phyloP scores from a whole-genome alignment of 2,888 invertebrate genomes.

The Xestia sexstrigata region DNA sequence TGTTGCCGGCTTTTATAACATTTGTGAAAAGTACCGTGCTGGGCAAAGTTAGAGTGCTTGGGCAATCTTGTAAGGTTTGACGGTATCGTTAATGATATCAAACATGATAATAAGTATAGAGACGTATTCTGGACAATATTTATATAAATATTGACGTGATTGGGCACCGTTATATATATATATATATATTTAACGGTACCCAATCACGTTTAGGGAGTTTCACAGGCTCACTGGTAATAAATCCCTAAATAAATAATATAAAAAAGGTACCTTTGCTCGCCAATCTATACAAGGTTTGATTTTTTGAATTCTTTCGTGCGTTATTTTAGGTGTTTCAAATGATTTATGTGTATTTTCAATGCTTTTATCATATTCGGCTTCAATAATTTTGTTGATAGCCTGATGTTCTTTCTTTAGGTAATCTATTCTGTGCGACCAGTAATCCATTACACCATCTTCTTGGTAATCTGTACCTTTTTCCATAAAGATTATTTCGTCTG shows the following conservation, averaged over 20 bases:
- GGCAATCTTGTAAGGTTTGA: too few relatives aligned
- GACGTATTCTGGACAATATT: too few relatives aligned
- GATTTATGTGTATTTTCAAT: constrained; percentile 78
- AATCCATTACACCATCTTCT: constrained; percentile 77
- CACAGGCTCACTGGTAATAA: not conserved
- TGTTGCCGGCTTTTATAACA: too few relatives aligned
- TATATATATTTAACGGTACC: too few relatives aligned
- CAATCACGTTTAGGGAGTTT: not conserved
- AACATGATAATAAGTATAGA: too few relatives aligned
- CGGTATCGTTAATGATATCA: too few relatives aligned
- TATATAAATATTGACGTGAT: too few relatives aligned
- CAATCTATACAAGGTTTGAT: constrained; percentile 84
- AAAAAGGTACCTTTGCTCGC: constrained; percentile 79
- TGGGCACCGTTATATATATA: too few relatives aligned
- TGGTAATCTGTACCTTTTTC: constrained; percentile 69
- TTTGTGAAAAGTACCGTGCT: too few relatives aligned
- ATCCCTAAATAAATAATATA: not conserved
- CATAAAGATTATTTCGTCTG: constrained; percentile 71
- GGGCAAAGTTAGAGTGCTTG: too few relatives aligned
- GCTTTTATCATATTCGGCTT: constrained; percentile 83
- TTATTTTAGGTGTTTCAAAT: constrained; percentile 74
- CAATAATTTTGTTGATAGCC: constrained; percentile 84
- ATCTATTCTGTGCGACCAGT: constrained; percentile 84
- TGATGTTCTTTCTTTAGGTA: constrained; percentile 84
- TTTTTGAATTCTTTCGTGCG: constrained; percentile 79